Conservation (phyloP, 2,113 vertebrate species). For the Hippolais icterina region DNA sequence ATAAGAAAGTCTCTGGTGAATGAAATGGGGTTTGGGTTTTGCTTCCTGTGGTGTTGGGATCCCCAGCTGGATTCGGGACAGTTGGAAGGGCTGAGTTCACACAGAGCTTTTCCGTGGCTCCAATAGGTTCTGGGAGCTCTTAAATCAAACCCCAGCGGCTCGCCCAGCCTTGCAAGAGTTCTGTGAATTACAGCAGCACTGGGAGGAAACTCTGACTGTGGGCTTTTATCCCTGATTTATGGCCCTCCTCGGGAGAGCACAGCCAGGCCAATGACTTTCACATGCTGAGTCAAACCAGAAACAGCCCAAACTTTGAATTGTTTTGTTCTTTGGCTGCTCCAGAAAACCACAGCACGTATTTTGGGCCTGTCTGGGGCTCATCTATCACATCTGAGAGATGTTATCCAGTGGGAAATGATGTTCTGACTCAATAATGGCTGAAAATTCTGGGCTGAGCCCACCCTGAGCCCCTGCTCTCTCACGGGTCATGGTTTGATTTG, state of each 20-base stretch:
- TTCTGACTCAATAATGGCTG: background rate
- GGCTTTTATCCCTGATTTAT: slow-evolving; percentile 20
- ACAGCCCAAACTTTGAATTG: background rate
- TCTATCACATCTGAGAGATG: background rate
- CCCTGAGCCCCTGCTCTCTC: background rate
- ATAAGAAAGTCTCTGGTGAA: background rate
- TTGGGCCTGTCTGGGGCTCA: background rate
- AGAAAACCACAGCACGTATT: background rate
- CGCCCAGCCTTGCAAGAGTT: background rate
- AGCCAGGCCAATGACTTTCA: background rate
- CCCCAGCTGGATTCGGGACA: background rate
- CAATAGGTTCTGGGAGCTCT: background rate
- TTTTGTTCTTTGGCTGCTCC: background rate
- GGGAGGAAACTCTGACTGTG: background rate
- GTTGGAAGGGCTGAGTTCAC: background rate
- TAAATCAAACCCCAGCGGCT: background rate
- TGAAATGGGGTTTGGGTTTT: background rate
- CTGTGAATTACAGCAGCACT: background rate
- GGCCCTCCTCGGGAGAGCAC: background rate
- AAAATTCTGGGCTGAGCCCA: background rate
- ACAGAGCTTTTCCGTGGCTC: background rate
- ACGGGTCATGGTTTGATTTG: fast-evolving
- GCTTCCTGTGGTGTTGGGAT: background rate
- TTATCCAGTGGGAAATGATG: background rate
- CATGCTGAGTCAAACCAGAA: background rate